Base-by-base conservation (phyloP, 2,797 vertebrate species). In the Characodon lateralis region DNA sequence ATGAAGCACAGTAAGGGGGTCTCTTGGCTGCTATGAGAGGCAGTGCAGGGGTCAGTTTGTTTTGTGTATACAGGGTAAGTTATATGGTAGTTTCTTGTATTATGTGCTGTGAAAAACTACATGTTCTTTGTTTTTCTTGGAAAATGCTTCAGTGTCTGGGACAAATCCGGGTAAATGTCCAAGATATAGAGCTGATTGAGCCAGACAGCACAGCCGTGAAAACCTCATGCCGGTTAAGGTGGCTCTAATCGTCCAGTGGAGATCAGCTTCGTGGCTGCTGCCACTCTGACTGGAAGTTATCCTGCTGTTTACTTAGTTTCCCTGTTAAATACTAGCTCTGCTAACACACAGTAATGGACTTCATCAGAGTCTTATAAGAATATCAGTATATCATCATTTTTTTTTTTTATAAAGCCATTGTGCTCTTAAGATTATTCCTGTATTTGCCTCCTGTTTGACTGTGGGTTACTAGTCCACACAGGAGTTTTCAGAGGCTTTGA, bases 151-250 rank as follows among this genome's bases (percentile, higher is more conserved):
- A 55, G 13, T n/a, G 50, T 65, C 18, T 73, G 39, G 74, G 35
- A 58, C 68, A 73, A 75, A 70, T 61, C 55, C 28, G 16, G 22
- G 55, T 39, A 8, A 51, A 22, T 73, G 43, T 35, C 74, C n/a
- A n/a, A 50, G 46, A 28, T 59, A 20, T 74, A 55, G 65, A 1
- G 2, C 76, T 81, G 82, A 55, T 78, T 28, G 41, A 77, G 66
- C 56, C 71, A 65, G 35, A 68, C 4, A 8, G 31, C 71, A n/a
- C 85, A 90, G 87, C 82, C 87, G 86, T 78, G 68, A 83, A 89
- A 90, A 80, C 74, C 35, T 35, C 73, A 65, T 65, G 63, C 79
- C 41, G 43, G 71, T 77, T 69, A 59, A 71, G 12, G 41, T 63
- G 71, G 31, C 55, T 43, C 71, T 35, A 71, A 56, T 58, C 43